Conservation (phyloP, 2,113 vertebrate species). For the Ciconia boyciana region DNA sequence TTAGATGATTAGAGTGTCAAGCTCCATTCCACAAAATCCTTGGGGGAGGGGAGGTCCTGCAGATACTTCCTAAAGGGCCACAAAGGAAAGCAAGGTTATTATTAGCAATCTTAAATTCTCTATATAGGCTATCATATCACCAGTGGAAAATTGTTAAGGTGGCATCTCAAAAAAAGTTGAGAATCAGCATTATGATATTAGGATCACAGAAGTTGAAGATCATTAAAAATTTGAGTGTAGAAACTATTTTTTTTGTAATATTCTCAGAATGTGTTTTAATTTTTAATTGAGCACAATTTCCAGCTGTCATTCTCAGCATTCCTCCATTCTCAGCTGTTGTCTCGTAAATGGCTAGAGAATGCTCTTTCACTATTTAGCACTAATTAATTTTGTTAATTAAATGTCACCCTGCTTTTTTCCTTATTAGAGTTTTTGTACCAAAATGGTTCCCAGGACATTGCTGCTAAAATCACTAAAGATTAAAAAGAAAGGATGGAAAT, state of each 20-base stretch:
- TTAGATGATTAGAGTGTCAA: background rate
- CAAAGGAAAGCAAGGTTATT: background rate
- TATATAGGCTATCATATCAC: background rate
- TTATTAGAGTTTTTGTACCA: constrained; percentile 56
- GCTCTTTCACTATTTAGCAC: constrained; percentile 52
- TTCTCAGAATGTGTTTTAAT: constrained; percentile 15
- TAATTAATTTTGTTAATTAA: constrained; percentile 71
- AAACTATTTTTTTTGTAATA: background rate
- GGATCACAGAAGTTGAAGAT: background rate
- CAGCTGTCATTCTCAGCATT: constrained; percentile 46
- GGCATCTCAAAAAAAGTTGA: background rate
- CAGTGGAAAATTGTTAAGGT: background rate
- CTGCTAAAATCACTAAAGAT: constrained; percentile 53
- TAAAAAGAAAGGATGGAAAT: constrained; percentile 56
- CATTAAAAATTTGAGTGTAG: background rate
- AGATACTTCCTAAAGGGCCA: background rate
- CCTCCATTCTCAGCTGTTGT: constrained; percentile 49
- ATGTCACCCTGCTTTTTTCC: constrained; percentile 57
- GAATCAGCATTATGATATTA: background rate
- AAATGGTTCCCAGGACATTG: constrained; percentile 52
- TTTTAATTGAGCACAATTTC: constrained; percentile 51
- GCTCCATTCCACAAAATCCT: background rate
- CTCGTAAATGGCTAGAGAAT: constrained; percentile 50
- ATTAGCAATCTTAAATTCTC: background rate
- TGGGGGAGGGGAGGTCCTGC: background rate